Conservation (phyloP, 2,113 vertebrate genomes). For the Epinephelus lanceolatus region DNA sequence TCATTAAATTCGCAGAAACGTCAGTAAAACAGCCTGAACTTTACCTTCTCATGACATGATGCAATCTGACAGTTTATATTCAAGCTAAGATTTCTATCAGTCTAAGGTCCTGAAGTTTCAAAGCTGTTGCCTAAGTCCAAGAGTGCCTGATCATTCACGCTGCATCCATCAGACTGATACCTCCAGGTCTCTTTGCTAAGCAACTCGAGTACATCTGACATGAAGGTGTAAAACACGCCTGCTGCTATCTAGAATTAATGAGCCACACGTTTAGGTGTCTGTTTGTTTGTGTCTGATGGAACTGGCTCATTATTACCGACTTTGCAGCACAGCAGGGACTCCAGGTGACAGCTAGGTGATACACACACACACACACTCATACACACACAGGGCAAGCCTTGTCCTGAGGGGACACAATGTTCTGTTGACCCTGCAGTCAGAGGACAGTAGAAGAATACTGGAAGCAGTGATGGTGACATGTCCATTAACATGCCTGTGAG, state of each 20-base stretch:
- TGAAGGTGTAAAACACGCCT: constrained; percentile 24
- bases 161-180: neutral
- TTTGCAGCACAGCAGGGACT: constrained; percentile 6
- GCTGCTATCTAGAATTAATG: constrained; percentile 15
- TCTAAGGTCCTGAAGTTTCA: neutral
- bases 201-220: constrained; percentile 7
- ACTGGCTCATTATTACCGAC: constrained; percentile 14
- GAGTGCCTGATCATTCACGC: neutral
- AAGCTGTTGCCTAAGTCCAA: neutral
- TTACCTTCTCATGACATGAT: neutral
- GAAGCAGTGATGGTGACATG: constrained; percentile 45
- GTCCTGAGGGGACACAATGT: constrained; percentile 30
- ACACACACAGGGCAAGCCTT: neutral
- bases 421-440: constrained; percentile 55
- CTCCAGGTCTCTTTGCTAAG: neutral
- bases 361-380: neutral
- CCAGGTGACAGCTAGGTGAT: constrained; percentile 21
- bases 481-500: constrained; percentile 64
- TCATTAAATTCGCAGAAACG: neutral
- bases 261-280: constrained; percentile 18
- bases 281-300: constrained; percentile 34
- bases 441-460: constrained; percentile 45
- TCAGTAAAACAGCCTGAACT: neutral
- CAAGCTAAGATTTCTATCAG: neutral
- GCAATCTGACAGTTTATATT: neutral